Conservation (phyloP, 1,140 invertebrate genomes). For the Halesus radiatus region DNA sequence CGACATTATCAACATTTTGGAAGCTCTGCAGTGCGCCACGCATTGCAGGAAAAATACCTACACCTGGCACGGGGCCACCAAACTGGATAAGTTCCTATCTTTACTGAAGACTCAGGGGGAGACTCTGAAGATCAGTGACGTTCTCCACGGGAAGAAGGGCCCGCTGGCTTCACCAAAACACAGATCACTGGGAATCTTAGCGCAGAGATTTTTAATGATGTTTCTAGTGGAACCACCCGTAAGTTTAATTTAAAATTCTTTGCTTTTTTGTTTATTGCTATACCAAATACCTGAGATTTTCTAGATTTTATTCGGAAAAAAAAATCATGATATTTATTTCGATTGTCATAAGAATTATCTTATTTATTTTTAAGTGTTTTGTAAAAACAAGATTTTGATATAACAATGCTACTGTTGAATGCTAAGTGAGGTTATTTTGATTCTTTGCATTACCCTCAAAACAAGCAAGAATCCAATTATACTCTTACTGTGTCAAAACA, state of each 20-base stretch:
- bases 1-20: conserved; percentile 84
- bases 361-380: too few relatives aligned
- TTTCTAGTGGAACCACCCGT: conserved; percentile 78
- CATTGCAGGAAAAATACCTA: conserved; percentile 75
- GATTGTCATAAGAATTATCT: too few relatives aligned
- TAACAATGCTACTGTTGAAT: too few relatives aligned
- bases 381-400: too few relatives aligned
- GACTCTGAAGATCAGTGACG: conserved; percentile 64
- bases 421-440: too few relatives aligned
- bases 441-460: too few relatives aligned
- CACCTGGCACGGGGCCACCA: conserved; percentile 71
- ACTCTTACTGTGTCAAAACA: too few relatives aligned
- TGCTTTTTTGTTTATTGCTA: too few relatives aligned
- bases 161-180: conserved; percentile 69
- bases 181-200: conserved; percentile 78
- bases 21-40: conserved; percentile 79
- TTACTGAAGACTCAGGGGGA: conserved; percentile 67
- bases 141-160: conserved; percentile 64
- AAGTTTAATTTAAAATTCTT: conserved; percentile 59
- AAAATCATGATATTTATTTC: too few relatives aligned
- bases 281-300: too few relatives aligned
- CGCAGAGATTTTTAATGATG: conserved; percentile 81
- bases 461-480: too few relatives aligned
- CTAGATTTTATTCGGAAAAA: too few relatives aligned
- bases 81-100: conserved; percentile 67